Evolutionary conservation across 2,797 vertebrate species (phyloP).

Genomic region (Syngnathus acus): DNA sequence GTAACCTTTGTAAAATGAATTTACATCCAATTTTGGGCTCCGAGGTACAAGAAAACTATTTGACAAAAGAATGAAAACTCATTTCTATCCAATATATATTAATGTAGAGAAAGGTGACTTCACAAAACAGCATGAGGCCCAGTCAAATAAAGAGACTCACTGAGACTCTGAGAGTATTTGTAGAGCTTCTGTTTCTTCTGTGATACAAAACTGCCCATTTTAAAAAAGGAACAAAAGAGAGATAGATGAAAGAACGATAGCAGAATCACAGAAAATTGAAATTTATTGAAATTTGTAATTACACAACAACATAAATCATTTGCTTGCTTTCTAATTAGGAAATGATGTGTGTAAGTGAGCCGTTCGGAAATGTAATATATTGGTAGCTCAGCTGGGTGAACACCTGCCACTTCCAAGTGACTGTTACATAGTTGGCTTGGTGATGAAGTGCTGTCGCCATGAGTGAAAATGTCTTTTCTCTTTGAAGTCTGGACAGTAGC

Average conservation of each 20-base stretch:
- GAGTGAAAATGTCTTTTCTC: too few species aligned
- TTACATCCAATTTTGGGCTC: too few species aligned
- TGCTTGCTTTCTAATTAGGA: too few species aligned
- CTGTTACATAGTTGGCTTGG: too few species aligned
- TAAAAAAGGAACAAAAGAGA: not conserved
- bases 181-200: not conserved
- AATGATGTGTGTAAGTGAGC: too few species aligned
- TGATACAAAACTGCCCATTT: not conserved
- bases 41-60: not conserved
- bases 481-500: too few species aligned
- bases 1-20: too few species aligned
- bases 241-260: not conserved
- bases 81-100: conserved; percentile 39
- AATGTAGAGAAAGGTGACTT: conserved; percentile 41
- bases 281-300: too few species aligned
- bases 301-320: too few species aligned
- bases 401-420: not conserved
- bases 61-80: not conserved
- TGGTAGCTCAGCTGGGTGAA: not conserved
- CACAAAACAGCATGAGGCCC: not conserved
- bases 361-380: too few species aligned
- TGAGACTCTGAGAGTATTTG: not conserved
- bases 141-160: not conserved
- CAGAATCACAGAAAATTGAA: too few species aligned
- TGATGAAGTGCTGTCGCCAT: too few species aligned